Conservation (phyloP, 2,113 vertebrate genomes). For the Phaethon lepturus region DNA sequence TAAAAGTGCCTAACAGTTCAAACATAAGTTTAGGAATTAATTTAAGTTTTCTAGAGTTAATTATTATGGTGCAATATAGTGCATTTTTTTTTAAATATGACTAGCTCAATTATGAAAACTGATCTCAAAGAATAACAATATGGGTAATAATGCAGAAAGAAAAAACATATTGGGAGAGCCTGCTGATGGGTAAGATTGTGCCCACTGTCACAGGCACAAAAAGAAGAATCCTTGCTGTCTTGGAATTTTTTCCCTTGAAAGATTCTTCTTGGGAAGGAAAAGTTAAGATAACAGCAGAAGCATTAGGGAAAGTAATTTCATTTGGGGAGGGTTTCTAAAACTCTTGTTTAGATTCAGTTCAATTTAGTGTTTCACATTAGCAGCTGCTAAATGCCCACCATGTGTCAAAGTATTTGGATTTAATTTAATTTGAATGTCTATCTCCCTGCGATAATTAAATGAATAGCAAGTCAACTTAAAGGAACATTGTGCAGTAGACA, state of each 20-base stretch:
- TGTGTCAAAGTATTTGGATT: conserved; percentile 38
- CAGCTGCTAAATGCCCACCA: conserved; percentile 34
- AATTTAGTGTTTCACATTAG: conserved; percentile 43
- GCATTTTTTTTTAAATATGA: background rate
- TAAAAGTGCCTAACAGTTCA: background rate
- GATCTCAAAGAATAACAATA: background rate
- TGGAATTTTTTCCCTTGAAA: background rate
- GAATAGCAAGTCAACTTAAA: conserved; percentile 32
- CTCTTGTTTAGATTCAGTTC: conserved; percentile 46
- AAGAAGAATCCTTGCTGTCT: background rate
- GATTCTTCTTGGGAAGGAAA: background rate
- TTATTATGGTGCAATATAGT: background rate
- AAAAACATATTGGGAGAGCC: background rate
- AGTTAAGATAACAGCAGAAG: background rate
- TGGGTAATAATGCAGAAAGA: background rate
- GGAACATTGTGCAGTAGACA: background rate
- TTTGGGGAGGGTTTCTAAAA: conserved; percentile 10
- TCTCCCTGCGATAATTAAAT: conserved; percentile 47
- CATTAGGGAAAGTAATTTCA: background rate
- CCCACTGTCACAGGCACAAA: background rate
- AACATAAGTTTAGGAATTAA: background rate
- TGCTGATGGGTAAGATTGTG: background rate
- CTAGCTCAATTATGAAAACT: background rate
- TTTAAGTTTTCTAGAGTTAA: background rate
- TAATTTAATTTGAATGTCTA: conserved; percentile 43